Conservation (phyloP, 1,140 invertebrate genomes). For the Pseudomyrmex pallidus region DNA sequence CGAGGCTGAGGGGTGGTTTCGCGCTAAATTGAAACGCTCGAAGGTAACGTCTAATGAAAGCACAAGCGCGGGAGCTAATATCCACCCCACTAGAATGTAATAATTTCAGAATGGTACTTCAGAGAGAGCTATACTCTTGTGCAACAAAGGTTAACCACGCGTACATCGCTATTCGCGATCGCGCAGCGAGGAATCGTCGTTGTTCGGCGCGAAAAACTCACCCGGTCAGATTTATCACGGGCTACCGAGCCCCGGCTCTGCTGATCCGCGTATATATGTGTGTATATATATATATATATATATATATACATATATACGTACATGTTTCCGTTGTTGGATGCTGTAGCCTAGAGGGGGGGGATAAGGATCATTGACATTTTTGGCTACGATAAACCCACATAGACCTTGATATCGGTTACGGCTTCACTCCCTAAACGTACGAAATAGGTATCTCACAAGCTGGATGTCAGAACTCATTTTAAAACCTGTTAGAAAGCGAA, state of each 20-base stretch:
- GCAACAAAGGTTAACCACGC: slow-evolving; percentile 78
- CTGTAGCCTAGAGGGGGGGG: neutral
- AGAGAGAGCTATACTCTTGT: slow-evolving; percentile 71
- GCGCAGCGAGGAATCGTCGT: slow-evolving; percentile 53
- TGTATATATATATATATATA: too few relatives aligned
- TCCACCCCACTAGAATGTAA: slow-evolving; percentile 83
- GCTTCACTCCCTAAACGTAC: neutral
- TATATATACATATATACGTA: too few relatives aligned
- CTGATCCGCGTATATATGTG: neutral
- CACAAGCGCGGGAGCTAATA: slow-evolving; percentile 82
- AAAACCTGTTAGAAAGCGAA: neutral
- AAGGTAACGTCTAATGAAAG: slow-evolving; percentile 85
- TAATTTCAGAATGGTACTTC: slow-evolving; percentile 84
- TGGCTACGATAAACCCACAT: slow-evolving; percentile 15
- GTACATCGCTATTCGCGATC: slow-evolving; percentile 68
- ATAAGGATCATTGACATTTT: slow-evolving; percentile 39
- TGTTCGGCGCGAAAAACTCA: slow-evolving; percentile 45
- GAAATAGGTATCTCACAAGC: too few relatives aligned
- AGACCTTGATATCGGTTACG: slow-evolving; percentile 2
- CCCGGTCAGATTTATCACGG: slow-evolving; percentile 66
- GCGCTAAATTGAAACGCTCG: slow-evolving; percentile 82
- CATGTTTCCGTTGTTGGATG: too few relatives aligned
- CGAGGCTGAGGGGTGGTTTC: slow-evolving; percentile 78
- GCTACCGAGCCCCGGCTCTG: slow-evolving; percentile 51
- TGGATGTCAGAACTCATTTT: neutral